Evolutionary conservation across 2,797 vertebrate genomes (phyloP).

Genomic region (Tragelaphus oryx): DNA sequence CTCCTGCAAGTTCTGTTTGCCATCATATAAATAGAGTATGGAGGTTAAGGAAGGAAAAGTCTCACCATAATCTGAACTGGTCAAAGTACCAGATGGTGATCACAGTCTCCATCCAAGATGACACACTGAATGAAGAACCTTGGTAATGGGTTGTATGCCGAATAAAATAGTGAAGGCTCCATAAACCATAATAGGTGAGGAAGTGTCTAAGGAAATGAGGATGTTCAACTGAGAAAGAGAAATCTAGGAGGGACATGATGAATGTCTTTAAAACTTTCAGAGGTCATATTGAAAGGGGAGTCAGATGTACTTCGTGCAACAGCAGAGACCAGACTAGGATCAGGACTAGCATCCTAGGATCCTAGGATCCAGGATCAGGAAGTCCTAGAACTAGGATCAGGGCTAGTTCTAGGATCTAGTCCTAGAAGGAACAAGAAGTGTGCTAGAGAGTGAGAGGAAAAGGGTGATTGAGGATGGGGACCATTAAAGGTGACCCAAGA

Average conservation of each 20-base stretch:
- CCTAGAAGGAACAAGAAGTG: not conserved
- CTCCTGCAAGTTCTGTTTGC: not conserved
- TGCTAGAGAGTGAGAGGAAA: not conserved
- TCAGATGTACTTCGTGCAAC: not conserved
- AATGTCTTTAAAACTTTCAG: not conserved
- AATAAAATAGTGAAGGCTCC: not conserved
- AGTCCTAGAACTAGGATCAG: not conserved
- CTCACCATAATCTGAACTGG: conserved; percentile 25
- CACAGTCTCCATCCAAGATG: not conserved
- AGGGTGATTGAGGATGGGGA: not conserved
- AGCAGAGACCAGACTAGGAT: not conserved
- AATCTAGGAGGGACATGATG: not conserved
- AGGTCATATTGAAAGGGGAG: not conserved
- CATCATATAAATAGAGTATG: not conserved
- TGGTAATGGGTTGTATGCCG: not conserved
- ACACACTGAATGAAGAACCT: not conserved
- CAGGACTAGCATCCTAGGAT: not conserved
- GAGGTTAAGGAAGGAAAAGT: conserved; percentile 8
- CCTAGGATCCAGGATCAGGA: not conserved
- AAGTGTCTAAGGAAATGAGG: not conserved
- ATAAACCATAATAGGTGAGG: not conserved
- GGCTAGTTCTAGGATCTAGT: not conserved
- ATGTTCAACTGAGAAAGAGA: not conserved
- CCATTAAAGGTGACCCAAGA: not conserved
- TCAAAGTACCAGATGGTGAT: conserved; percentile 1